These are phyloP conservation scores for Spinibarbus caldwelli DNA, from an alignment of 2,797 vertebrate species.

Conservation along the genomic window DNA sequence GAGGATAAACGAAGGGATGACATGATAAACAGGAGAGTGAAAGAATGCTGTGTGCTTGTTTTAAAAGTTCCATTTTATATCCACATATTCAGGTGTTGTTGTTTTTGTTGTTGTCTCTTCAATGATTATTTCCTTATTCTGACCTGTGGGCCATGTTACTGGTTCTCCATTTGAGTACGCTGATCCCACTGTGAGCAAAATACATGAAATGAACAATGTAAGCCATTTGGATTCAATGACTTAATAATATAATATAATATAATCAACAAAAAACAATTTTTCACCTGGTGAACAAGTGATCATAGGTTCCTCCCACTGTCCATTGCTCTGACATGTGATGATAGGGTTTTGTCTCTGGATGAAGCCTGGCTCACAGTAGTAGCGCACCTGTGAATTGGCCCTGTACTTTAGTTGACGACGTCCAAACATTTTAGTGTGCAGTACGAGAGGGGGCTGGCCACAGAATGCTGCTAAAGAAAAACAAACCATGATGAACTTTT, in stretches of 20 bases:
- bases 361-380: conserved; percentile 83
- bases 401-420: conserved; percentile 80
- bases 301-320: conserved; percentile 86
- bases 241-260: neutral
- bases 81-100: conserved; percentile 63
- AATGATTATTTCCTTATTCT: conserved; percentile 57
- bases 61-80: conserved; percentile 71
- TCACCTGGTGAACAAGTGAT: conserved; percentile 81
- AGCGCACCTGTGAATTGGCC: conserved; percentile 81
- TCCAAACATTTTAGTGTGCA: conserved; percentile 81
- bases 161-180: conserved; percentile 54
- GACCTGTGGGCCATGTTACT: conserved; percentile 52
- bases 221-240: neutral
- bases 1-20: conserved; percentile 26
- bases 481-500: neutral
- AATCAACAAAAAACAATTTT: neutral
- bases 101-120: conserved; percentile 66
- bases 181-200: conserved; percentile 47
- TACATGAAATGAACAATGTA: neutral
- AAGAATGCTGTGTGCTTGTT: conserved; percentile 32
- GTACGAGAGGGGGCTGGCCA: conserved; percentile 79
- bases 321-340: conserved; percentile 82
- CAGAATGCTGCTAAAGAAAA: conserved; percentile 81
- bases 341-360: conserved; percentile 83
- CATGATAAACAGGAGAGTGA: conserved; percentile 1